These are phyloP conservation scores for Hydropsyche tenuis DNA, from an alignment of 1,140 invertebrate species.

Conservation along the genomic window DNA sequence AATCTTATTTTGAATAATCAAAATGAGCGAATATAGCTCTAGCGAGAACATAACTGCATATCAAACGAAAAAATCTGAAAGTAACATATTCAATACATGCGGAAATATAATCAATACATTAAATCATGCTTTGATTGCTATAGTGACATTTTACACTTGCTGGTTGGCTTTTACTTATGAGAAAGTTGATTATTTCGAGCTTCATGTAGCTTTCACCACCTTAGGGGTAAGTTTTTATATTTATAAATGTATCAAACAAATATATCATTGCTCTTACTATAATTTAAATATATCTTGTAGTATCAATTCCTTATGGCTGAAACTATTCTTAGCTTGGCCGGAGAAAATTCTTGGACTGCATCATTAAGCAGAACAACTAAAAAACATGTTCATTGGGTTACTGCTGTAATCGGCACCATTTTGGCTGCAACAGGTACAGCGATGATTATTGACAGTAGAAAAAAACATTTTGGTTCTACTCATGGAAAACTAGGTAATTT, in stretches of 20 bases:
- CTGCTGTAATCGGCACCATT: slow-evolving; percentile 54
- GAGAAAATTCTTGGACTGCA: slow-evolving; percentile 55
- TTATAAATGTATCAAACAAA: background rate
- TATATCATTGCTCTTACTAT: background rate
- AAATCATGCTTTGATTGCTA: slow-evolving; percentile 37
- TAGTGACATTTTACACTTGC: slow-evolving; percentile 36
- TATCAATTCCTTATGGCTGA: slow-evolving; percentile 58
- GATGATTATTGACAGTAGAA: slow-evolving; percentile 52
- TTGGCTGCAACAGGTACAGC: slow-evolving; percentile 55
- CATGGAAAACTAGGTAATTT: slow-evolving; percentile 56
- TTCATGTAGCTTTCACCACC: slow-evolving; percentile 34
- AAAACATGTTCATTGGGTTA: slow-evolving; percentile 53
- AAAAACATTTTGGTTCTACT: slow-evolving; percentile 53
- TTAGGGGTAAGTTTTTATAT: slow-evolving; percentile 41
- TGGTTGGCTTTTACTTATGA: slow-evolving; percentile 29
- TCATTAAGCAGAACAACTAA: slow-evolving; percentile 52
- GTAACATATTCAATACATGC: background rate
- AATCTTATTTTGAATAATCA: no score
- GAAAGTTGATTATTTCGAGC: slow-evolving; percentile 23
- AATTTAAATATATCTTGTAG: slow-evolving; percentile 51
- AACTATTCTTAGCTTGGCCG: slow-evolving; percentile 54
- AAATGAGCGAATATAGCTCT: no score
- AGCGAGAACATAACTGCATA: no score
- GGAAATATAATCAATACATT: slow-evolving; percentile 33
- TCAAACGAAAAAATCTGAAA: background rate